Conservation (phyloP, 23 tunicate species). For the Styela clava region DNA sequence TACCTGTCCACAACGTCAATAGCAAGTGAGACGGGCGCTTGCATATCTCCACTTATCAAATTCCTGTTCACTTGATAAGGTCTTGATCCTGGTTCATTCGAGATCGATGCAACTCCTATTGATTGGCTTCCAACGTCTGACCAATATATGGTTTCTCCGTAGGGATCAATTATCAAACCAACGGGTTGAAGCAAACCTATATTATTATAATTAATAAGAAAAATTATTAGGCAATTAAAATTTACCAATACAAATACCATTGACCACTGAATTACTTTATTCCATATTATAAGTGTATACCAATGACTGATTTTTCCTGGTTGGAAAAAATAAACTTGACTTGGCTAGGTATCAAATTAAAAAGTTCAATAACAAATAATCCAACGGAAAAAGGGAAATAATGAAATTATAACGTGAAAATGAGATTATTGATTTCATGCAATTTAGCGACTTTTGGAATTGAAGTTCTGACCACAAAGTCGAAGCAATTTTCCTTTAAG, state of each 20-base stretch:
- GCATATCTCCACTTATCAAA: slow-evolving; percentile 40
- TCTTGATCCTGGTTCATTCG: not conserved
- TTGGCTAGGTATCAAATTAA: not conserved
- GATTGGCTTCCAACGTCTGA: slow-evolving; percentile 55
- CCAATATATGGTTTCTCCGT: slow-evolving; percentile 73
- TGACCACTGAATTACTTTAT: not conserved
- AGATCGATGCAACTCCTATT: slow-evolving; percentile 67
- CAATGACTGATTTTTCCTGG: too few species aligned
- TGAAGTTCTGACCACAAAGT: too few species aligned
- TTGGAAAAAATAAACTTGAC: too few species aligned
- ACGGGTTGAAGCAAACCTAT: slow-evolving; percentile 74
- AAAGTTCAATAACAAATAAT: too few species aligned
- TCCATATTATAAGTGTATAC: not conserved
- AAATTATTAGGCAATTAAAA: not conserved
- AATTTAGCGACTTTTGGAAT: too few species aligned
- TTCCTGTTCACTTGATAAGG: slow-evolving; percentile 31
- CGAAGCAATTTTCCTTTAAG: too few species aligned
- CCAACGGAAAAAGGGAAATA: too few species aligned
- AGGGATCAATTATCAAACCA: slow-evolving; percentile 57
- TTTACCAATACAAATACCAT: not conserved
- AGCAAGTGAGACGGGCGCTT: slow-evolving; percentile 49
- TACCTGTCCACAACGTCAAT: slow-evolving; percentile 67
- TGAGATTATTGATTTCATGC: too few species aligned
- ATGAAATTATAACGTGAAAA: too few species aligned
- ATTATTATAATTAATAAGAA: slow-evolving; percentile 7